Base-by-base conservation (phyloP, 1,140 invertebrate species). In the Liolophura sinensis region DNA sequence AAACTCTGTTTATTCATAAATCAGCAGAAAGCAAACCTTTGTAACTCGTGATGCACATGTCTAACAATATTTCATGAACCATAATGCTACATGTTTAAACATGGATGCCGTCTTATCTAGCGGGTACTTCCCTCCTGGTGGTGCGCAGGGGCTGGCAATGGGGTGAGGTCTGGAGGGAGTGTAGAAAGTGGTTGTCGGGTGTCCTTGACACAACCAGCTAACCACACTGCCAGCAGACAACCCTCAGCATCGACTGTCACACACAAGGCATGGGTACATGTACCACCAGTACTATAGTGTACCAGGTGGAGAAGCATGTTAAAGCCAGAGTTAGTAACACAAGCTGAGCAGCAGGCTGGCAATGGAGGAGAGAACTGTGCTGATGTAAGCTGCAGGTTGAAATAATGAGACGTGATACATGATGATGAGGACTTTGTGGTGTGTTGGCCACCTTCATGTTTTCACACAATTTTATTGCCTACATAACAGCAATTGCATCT, bases 161-260 rank as follows among this genome's bases (percentile, higher is more conserved):
- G 60, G 62, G 59, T 52, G 60, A 65, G 73, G 70, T 73, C 74
- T 69, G 67, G 62, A 86, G 91, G 93, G 90, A 93, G 92, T 93
- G 92, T 88, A 89, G 92, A 91, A 92, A 96, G 93, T 92, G 93
- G 94, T 91, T 93, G 94, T 96, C 89, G 61, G 80, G 71, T 70
- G 73, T 65, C 64, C 72, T 71, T 82, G 86, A 91, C 90, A 93
- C 94, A 96, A 96, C 94, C 94, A 96, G 94, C 94, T 96, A 97
- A 96, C 94, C 93, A 96, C 94, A 96, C 94, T 96, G 94, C 94
- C 94, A 95, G 88, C 73, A 71, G 74, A 79, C 73, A 72, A 74
- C 71, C 72, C 73, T 69, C 62, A 70, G 31, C 16, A 18, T 31
- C 18, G 14, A 58, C 9, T n/a, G 20, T 25, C 20, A 24, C 27